Evolutionary conservation across 2,797 vertebrate genomes (phyloP).

Genomic region (Phoxinus dragarum): DNA sequence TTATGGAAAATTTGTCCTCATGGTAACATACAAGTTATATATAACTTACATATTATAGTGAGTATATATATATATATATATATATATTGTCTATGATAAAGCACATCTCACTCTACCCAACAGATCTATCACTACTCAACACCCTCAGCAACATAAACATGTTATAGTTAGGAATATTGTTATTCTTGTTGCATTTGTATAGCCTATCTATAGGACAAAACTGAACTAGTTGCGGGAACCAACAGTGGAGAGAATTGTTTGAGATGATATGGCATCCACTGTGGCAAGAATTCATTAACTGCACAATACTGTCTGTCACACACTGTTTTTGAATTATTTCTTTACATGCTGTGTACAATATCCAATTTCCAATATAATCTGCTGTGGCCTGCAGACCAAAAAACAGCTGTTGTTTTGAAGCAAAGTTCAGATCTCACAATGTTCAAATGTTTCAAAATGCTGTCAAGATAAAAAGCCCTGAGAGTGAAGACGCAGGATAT

Average conservation of each 20-base stretch:
- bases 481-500: constrained; percentile 21
- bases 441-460: constrained; percentile 15
- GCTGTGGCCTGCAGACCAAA: neutral
- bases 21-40: neutral
- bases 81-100: neutral
- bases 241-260: neutral
- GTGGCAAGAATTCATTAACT: neutral
- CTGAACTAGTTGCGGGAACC: neutral
- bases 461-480: constrained; percentile 18
- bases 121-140: neutral
- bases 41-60: neutral
- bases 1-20: neutral
- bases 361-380: constrained; percentile 15
- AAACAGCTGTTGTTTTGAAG: constrained; percentile 1
- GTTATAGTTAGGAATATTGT: neutral
- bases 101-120: neutral
- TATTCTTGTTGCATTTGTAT: neutral
- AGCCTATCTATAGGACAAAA: neutral
- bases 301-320: constrained; percentile 26
- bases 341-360: constrained; percentile 16
- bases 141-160: neutral
- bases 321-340: constrained; percentile 17
- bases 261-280: neutral
- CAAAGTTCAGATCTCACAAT: constrained; percentile 22
- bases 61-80: too few relatives aligned